phyloP scores from a whole-genome alignment of 2,113 vertebrate genomes.

The Hydropotes inermis region DNA sequence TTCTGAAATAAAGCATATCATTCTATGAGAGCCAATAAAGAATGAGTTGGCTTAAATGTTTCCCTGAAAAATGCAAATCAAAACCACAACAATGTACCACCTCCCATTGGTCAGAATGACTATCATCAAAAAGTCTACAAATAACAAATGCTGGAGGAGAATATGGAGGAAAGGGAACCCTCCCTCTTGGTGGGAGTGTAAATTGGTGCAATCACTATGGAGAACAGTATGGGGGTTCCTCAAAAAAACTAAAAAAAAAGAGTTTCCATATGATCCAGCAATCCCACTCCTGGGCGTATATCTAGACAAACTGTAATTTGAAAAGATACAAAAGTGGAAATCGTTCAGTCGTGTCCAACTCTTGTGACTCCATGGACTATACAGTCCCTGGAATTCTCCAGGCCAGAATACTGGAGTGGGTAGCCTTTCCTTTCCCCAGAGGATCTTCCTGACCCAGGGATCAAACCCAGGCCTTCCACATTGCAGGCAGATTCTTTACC shows the following conservation, averaged over 20 bases:
- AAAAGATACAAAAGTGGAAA: not conserved
- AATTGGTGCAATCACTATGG: not conserved
- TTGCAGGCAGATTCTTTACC: not conserved
- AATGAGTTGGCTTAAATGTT: conserved; percentile 27
- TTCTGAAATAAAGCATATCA: conserved; percentile 23
- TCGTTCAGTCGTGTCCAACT: not conserved
- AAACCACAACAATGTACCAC: not conserved
- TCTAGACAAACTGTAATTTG: not conserved
- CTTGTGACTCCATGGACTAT: not conserved
- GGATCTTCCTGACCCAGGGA: not conserved
- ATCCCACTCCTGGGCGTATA: not conserved
- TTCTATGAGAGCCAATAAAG: conserved; percentile 41
- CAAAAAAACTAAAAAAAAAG: not conserved
- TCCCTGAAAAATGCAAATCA: not conserved
- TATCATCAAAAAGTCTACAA: not conserved
- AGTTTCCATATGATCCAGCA: not conserved
- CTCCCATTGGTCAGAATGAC: not conserved
- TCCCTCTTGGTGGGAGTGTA: not conserved
- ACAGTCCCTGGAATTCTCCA: not conserved
- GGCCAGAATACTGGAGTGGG: not conserved
- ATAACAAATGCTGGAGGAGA: not conserved
- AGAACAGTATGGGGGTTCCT: not conserved
- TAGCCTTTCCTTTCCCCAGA: not conserved
- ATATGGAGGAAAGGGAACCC: not conserved
- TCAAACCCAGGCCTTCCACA: not conserved